These are phyloP conservation scores for Drosophila pandora DNA, from an alignment of 1,140 invertebrate genomes.

Conservation along the genomic window DNA sequence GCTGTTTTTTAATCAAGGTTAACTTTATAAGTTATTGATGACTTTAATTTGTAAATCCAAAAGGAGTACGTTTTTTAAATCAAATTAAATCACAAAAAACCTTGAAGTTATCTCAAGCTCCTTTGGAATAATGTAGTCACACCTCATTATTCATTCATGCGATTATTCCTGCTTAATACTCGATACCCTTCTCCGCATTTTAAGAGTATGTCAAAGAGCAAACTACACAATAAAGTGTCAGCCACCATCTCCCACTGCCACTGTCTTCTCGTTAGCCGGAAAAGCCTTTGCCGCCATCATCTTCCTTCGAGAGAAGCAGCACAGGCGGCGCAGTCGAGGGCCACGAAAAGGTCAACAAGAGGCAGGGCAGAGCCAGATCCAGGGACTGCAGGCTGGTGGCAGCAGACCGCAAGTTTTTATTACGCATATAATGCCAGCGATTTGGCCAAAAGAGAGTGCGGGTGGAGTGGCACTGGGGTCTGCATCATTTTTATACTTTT, in stretches of 20 bases:
- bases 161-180: neutral
- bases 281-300: slow-evolving; percentile 38
- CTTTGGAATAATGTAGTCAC: neutral
- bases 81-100: neutral
- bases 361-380: slow-evolving; percentile 3
- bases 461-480: slow-evolving; percentile 25
- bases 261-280: slow-evolving; percentile 1
- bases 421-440: slow-evolving; percentile 78
- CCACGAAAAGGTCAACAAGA: slow-evolving; percentile 66
- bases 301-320: slow-evolving; percentile 21
- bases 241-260: slow-evolving; percentile 3
- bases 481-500: slow-evolving; percentile 79
- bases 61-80: no score
- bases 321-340: slow-evolving; percentile 11
- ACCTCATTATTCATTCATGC: slow-evolving; percentile 9
- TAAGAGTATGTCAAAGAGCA: slow-evolving; percentile 46
- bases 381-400: slow-evolving; percentile 16
- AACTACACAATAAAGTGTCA: slow-evolving; percentile 63
- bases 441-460: slow-evolving; percentile 41
- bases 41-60: no score
- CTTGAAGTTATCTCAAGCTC: no score
- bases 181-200: slow-evolving; percentile 8
- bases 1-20: no score
- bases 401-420: slow-evolving; percentile 74
- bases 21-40: no score